Conservation (phyloP, 2,797 vertebrate genomes). For the Parambassis ranga region DNA sequence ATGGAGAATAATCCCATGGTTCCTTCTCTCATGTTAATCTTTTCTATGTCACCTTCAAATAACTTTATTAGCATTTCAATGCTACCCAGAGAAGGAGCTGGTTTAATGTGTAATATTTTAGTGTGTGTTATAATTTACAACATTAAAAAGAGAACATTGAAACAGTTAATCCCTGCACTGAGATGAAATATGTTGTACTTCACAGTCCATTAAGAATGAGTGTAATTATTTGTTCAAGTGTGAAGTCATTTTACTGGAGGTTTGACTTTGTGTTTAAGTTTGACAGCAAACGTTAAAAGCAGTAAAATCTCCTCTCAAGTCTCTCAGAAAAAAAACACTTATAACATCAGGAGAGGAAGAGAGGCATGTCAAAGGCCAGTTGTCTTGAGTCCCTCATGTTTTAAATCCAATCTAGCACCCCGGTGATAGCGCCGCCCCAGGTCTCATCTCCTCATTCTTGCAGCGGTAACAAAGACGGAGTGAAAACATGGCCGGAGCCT, state of each 20-base stretch:
- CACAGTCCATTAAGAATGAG: background rate
- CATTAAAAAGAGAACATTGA: background rate
- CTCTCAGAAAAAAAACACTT: conserved; percentile 4
- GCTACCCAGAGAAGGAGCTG: background rate
- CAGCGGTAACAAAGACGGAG: conserved; percentile 53
- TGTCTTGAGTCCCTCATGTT: conserved; percentile 53
- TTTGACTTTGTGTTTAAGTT: conserved; percentile 36
- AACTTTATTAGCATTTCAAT: conserved; percentile 24
- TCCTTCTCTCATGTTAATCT: conserved; percentile 13
- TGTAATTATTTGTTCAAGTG: background rate
- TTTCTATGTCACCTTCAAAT: conserved; percentile 33
- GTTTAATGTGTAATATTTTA: conserved; percentile 9
- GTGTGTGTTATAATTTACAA: background rate
- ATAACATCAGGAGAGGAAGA: conserved; percentile 34
- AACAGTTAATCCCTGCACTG: background rate
- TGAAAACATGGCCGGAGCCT: conserved; percentile 57
- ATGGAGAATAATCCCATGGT: conserved; percentile 25
- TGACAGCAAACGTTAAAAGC: conserved; percentile 22
- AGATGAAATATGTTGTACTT: background rate
- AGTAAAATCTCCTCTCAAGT: conserved; percentile 28
- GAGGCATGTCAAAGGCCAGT: conserved; percentile 55
- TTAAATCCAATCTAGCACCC: conserved; percentile 63
- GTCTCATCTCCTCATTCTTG: conserved; percentile 43
- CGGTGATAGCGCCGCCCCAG: conserved; percentile 46
- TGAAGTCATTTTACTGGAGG: background rate